Evolutionary conservation across 1,140 invertebrate genomes (phyloP).

Genomic region (Drosophila equinoxialis): DNA sequence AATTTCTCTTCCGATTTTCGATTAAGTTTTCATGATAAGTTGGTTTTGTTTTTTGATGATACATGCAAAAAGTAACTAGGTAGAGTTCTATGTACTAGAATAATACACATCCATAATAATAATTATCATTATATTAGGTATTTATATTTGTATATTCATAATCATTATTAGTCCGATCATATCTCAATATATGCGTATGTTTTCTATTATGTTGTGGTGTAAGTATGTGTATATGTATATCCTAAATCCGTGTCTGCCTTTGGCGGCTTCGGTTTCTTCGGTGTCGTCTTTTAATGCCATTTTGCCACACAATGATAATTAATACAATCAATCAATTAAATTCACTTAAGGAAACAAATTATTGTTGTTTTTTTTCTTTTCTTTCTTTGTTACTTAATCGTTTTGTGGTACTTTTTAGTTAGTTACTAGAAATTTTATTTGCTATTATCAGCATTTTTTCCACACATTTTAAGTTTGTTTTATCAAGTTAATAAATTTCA

Average conservation of each 20-base stretch:
- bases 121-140: slow-evolving; percentile 31
- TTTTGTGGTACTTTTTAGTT: slow-evolving; percentile 24
- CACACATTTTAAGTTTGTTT: slow-evolving; percentile 25
- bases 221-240: neutral
- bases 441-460: slow-evolving; percentile 43
- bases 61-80: slow-evolving; percentile 44
- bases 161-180: slow-evolving; percentile 1
- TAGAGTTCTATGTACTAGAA: slow-evolving; percentile 43
- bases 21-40: neutral
- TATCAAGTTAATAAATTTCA: slow-evolving; percentile 2
- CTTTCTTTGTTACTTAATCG: neutral
- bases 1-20: neutral
- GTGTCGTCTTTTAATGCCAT: neutral
- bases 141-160: slow-evolving; percentile 10
- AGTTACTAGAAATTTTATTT: slow-evolving; percentile 53
- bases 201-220: neutral
- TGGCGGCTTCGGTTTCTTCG: neutral
- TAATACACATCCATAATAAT: slow-evolving; percentile 57
- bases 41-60: slow-evolving; percentile 18
- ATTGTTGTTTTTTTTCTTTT: neutral
- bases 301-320: slow-evolving; percentile 2
- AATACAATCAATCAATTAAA: slow-evolving; percentile 4
- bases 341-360: slow-evolving; percentile 6
- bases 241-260: neutral
- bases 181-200: slow-evolving; percentile 17